Evolutionary conservation across 2,113 vertebrate genomes (phyloP).

Genomic region (Pongo pygmaeus): DNA sequence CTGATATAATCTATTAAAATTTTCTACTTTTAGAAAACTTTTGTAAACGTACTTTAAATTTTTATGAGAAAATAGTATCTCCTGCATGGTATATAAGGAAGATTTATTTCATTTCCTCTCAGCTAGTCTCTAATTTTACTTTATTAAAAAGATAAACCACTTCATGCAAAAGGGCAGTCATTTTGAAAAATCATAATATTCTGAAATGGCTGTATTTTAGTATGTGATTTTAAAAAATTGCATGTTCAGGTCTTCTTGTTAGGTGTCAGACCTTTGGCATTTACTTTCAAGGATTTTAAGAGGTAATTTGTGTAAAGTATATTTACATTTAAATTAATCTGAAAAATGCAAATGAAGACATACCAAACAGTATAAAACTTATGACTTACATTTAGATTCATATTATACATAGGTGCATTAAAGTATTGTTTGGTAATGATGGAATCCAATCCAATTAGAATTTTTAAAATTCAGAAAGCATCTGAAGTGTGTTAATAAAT

Average conservation of each 20-base stretch:
- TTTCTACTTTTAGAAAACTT: background rate
- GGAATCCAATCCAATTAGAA: slow-evolving; percentile 33
- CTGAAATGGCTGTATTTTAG: slow-evolving; percentile 2
- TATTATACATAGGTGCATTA: slow-evolving; percentile 28
- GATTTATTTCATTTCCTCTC: slow-evolving; percentile 6
- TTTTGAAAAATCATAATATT: slow-evolving; percentile 15
- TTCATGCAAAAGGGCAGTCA: background rate
- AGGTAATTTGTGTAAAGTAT: slow-evolving; percentile 56
- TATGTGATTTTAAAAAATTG: background rate
- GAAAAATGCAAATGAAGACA: slow-evolving; percentile 65
- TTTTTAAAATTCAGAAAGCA: slow-evolving; percentile 26
- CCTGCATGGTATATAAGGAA: background rate
- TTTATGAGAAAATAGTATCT: slow-evolving; percentile 8
- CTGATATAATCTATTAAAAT: background rate
- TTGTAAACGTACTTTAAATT: background rate
- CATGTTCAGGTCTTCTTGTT: background rate
- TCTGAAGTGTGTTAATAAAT: slow-evolving; percentile 45
- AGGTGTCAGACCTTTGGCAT: background rate
- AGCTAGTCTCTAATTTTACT: background rate
- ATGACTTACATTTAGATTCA: slow-evolving; percentile 46
- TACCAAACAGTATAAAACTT: slow-evolving; percentile 51
- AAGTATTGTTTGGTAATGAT: slow-evolving; percentile 45
- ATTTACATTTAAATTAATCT: slow-evolving; percentile 76
- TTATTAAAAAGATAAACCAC: background rate
- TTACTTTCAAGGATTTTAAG: slow-evolving; percentile 63